Base-by-base conservation (phyloP, 2,113 vertebrate genomes). In the Pomatorhinus ruficollis region DNA sequence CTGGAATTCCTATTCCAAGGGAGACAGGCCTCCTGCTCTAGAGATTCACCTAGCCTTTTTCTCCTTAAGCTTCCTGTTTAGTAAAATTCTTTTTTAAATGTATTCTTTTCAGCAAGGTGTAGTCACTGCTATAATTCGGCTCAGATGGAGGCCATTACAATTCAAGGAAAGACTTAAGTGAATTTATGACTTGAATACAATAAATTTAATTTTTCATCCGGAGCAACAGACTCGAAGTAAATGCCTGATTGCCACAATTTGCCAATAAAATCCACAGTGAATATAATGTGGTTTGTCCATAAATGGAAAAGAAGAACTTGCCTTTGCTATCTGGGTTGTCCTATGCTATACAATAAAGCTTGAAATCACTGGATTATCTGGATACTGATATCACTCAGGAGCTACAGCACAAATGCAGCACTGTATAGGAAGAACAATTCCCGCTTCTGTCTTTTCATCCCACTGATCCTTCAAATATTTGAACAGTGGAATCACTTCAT, bases 401-500 rank as follows among this genome's bases (percentile, higher is more conserved):
- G 49, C 47, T 69, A 6, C 47, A 89, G 66, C 61, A 92, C 80
- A 91, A 95, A 74, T 11, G 24, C 56, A 82, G 61, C 75, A 30
- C 83, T 92, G 86, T 85, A 42, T 12, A 39, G 61, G 68, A 69
- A 66, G 80, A 76, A 94, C 92, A 94, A 90, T 89, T 59, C 74
- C 47, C 1, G 21, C 49, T 63, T 92, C 90, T 95, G 59, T 82
- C 86, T 80, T 85, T 82, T 90, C 83, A 65, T 59, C 61, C 80
- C 80, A 57, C 81, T 83, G 70, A 89, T 53, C 66, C 77, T 83
- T 84, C 80, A 83, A 87, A 93, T 78, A 94, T 87, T 80, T 91
- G 44, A 97, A 33, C 74, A 92, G 76, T 70, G 81, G 59, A 61
- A 92, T 92, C 74, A 64, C 45, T 97, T 81, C 65, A 93, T n/a